phyloP scores from a whole-genome alignment of 2,797 vertebrate species.

The Pseudochromis fuscus region DNA sequence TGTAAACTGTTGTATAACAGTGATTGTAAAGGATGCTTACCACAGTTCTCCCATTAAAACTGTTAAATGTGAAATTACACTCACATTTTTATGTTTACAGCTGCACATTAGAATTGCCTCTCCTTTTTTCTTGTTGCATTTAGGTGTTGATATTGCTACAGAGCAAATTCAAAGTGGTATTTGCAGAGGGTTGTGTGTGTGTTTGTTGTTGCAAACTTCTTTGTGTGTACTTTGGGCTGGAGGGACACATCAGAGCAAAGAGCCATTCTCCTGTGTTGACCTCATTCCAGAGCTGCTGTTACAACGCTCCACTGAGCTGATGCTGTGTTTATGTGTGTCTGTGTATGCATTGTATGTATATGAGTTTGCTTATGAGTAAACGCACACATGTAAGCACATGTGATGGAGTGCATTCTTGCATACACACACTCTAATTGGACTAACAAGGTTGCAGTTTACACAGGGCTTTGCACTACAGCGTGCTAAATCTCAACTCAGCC shows the following conservation, averaged over 20 bases:
- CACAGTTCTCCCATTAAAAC: constrained; percentile 7
- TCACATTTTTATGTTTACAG: constrained; percentile 6
- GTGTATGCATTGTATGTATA: constrained; percentile 29
- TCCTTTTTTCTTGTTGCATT: constrained; percentile 14
- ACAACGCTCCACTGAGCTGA: constrained; percentile 67
- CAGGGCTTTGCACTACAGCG: constrained; percentile 25
- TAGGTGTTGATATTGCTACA: not conserved
- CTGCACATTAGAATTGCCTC: not conserved
- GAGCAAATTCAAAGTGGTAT: constrained; percentile 29
- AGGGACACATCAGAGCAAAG: constrained; percentile 66
- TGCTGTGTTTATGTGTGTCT: constrained; percentile 43
- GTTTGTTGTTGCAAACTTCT: constrained; percentile 56
- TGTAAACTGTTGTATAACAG: constrained; percentile 62
- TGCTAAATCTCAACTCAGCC: constrained; percentile 24
- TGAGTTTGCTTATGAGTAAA: constrained; percentile 38
- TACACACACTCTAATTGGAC: constrained; percentile 10
- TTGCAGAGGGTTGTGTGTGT: constrained; percentile 36
- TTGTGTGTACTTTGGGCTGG: constrained; percentile 54
- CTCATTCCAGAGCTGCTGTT: constrained; percentile 74
- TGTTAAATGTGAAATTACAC: constrained; percentile 8
- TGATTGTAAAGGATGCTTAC: constrained; percentile 16
- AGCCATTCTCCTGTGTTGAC: constrained; percentile 71
- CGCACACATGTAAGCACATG: constrained; percentile 38
- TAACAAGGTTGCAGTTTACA: constrained; percentile 50
- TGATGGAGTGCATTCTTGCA: constrained; percentile 28